Percentiles rank a stretch among this genome's conserved stretches.
These are phyloP conservation scores for Plutella xylostella DNA, from an alignment of 2,888 invertebrate species.

Conservation along the genomic window DNA sequence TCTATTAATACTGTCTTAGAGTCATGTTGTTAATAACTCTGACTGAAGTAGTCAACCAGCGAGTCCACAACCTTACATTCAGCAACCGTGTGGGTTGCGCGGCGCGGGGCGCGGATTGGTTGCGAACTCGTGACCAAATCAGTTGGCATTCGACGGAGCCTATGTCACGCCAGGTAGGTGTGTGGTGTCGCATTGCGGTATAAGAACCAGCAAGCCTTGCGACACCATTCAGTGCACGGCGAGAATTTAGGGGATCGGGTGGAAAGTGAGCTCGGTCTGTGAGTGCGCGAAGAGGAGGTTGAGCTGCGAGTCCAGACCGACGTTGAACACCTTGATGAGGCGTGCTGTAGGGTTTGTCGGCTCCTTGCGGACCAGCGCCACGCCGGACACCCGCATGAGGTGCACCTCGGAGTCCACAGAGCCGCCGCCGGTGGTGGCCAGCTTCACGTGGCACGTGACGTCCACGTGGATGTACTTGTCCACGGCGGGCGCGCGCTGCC, in stretches of 20 bases:
- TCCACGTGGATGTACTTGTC: slow-evolving; percentile 76
- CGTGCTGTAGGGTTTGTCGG: slow-evolving; percentile 66
- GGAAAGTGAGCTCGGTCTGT: slow-evolving; percentile 74
- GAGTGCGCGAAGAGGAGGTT: slow-evolving; percentile 75
- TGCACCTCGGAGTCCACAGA: slow-evolving; percentile 70
- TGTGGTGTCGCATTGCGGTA: slow-evolving; percentile 39
- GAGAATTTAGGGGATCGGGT: slow-evolving; percentile 60
- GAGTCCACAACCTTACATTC: slow-evolving; percentile 35
- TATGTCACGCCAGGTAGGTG: slow-evolving; percentile 53
- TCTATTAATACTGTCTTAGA: slow-evolving; percentile 13
- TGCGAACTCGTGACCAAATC: slow-evolving; percentile 49
- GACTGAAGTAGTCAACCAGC: slow-evolving; percentile 12
- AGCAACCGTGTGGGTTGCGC: too few species aligned
- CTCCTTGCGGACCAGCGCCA: slow-evolving; percentile 73
- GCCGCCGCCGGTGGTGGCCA: slow-evolving; percentile 70
- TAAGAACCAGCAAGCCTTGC: slow-evolving; percentile 28
- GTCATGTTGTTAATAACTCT: slow-evolving; percentile 21
- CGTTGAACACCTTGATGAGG: slow-evolving; percentile 72
- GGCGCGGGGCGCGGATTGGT: slow-evolving; percentile 29
- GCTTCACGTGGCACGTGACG: slow-evolving; percentile 74
- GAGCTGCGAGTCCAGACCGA: slow-evolving; percentile 77
- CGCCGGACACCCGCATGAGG: slow-evolving; percentile 76
- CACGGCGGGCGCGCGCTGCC: slow-evolving; percentile 59
- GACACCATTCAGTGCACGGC: slow-evolving; percentile 42
- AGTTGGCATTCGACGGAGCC: slow-evolving; percentile 55